These are phyloP conservation scores for Calliphora vomitoria DNA, from an alignment of 2,888 invertebrate species.

Conservation along the genomic window DNA sequence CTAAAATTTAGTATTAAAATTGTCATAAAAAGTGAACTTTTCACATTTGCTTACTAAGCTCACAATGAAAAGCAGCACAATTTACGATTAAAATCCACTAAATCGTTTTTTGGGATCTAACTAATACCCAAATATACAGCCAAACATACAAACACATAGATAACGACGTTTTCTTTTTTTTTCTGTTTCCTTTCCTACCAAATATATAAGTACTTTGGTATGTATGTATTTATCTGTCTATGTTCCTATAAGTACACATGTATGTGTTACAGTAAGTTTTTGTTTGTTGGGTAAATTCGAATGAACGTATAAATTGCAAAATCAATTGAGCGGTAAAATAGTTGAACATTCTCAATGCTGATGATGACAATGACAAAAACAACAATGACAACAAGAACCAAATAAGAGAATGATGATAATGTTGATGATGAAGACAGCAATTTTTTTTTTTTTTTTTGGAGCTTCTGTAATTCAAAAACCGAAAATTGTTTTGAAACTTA, in stretches of 20 bases:
- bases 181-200: constrained; percentile 7
- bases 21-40: too few species aligned
- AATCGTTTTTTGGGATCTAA: too few species aligned
- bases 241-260: not conserved
- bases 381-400: constrained; percentile 3
- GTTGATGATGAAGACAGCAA: constrained; percentile 61
- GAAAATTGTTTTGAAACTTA: constrained; percentile 65
- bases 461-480: constrained; percentile 35
- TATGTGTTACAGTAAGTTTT: constrained; percentile 8
- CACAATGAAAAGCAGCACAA: too few species aligned
- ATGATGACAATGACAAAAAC: constrained; percentile 62
- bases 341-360: constrained; percentile 77
- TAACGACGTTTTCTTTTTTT: constrained; percentile 33
- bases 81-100: too few species aligned
- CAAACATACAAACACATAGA: constrained; percentile 6
- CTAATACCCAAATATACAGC: not conserved
- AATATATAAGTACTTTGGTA: not conserved
- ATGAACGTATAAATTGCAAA: constrained; percentile 81
- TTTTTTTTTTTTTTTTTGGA: not conserved
- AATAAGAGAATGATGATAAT: constrained; percentile 58
- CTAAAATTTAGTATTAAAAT: too few species aligned
- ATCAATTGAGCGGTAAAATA: constrained; percentile 83
- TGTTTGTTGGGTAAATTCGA: constrained; percentile 41
- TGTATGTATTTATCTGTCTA: not conserved
- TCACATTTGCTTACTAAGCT: too few species aligned